These are phyloP conservation scores for Onthophagus taurus DNA, from an alignment of 1,140 invertebrate species.

Conservation along the genomic window DNA sequence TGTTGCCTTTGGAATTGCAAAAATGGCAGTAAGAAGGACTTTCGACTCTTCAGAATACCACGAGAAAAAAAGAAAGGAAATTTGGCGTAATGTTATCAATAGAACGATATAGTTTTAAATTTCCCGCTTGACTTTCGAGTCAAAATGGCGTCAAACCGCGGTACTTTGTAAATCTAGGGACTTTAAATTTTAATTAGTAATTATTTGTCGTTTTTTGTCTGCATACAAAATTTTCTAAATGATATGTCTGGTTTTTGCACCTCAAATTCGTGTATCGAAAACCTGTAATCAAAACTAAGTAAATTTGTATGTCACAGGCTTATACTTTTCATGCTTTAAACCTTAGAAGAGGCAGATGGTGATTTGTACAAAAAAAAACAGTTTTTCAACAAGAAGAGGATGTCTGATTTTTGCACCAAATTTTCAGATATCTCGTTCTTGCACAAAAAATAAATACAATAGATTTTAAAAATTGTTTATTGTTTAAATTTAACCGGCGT, in stretches of 20 bases:
- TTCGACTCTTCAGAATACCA: no score
- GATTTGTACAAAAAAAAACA: slow-evolving; percentile 1
- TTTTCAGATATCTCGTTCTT: slow-evolving; percentile 1
- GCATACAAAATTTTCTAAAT: background rate
- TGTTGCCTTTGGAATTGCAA: no score
- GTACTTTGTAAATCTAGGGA: no score
- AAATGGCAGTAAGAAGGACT: no score
- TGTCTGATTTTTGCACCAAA: background rate
- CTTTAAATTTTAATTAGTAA: background rate
- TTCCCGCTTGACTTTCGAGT: no score
- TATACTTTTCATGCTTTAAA: slow-evolving; percentile 1
- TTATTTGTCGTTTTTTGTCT: background rate
- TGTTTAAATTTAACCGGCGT: background rate
- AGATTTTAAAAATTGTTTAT: background rate
- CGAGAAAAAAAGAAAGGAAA: no score
- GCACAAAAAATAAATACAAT: background rate
- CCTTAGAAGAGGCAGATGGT: slow-evolving; percentile 1
- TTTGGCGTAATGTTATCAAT: no score
- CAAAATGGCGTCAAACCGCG: no score
- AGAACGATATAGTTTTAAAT: no score
- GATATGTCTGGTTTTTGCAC: background rate
- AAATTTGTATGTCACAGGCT: slow-evolving; percentile 1
- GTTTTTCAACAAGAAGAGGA: slow-evolving; percentile 1
- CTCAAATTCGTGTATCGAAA: background rate
- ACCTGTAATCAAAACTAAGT: slow-evolving; percentile 1